phyloP scores from a whole-genome alignment of 30 jellyfish, hydroid and myxozoan genomes.

The Hydractinia echinata region DNA sequence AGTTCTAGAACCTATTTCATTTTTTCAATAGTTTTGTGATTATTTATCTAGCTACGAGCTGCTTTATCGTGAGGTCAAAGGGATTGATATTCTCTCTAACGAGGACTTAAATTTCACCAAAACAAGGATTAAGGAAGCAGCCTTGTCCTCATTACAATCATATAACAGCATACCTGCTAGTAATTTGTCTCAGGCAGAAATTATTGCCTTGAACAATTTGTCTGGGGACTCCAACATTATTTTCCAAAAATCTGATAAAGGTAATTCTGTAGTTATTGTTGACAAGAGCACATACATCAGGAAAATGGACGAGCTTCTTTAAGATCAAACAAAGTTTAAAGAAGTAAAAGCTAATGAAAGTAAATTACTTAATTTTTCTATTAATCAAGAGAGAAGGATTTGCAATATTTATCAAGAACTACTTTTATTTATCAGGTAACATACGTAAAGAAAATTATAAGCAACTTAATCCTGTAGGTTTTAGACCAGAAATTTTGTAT shows the following conservation, averaged over 20 bases:
- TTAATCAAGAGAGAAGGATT: background rate
- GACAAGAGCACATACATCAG: too few species aligned
- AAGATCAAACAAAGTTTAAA: background rate
- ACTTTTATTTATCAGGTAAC: background rate
- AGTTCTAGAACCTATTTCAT: too few species aligned
- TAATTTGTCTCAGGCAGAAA: background rate
- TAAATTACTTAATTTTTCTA: background rate
- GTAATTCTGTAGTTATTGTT: background rate
- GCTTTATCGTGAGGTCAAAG: background rate
- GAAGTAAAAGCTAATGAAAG: background rate
- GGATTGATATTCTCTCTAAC: background rate
- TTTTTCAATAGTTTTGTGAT: too few species aligned
- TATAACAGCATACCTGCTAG: background rate
- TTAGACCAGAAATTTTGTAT: background rate
- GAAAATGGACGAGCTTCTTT: background rate
- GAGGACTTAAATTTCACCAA: background rate
- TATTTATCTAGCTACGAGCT: background rate
- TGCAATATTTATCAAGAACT: background rate
- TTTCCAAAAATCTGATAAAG: background rate
- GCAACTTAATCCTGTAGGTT: conserved; percentile 13
- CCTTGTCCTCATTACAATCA: background rate
- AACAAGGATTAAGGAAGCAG: background rate
- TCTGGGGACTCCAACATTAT: background rate
- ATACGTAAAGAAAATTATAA: background rate
- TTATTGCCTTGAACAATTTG: background rate